Evolutionary conservation across 2,797 vertebrate genomes (phyloP).

Genomic region (Bradypus variegatus): DNA sequence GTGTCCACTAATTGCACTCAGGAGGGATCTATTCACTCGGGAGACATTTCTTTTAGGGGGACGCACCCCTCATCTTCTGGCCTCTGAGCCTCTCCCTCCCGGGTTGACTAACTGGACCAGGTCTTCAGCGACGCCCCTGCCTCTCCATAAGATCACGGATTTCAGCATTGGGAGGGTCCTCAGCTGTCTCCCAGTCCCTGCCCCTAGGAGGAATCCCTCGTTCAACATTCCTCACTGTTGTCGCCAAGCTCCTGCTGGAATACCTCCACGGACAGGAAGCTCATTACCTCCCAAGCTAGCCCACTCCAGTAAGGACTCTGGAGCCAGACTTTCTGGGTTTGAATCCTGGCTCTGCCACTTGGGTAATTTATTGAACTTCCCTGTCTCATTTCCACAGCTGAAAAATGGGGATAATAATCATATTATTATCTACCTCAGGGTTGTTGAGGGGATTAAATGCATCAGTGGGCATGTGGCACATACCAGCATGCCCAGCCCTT

Average conservation of each 20-base stretch:
- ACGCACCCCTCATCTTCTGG: no score
- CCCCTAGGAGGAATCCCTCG: neutral
- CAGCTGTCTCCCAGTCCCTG: neutral
- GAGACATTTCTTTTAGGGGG: no score
- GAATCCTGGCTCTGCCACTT: neutral
- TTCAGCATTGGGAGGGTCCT: neutral
- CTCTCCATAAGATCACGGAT: neutral
- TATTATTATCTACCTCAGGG: no score
- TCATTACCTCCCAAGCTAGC: neutral
- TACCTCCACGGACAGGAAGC: neutral
- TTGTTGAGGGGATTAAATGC: neutral
- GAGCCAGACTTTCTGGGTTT: neutral
- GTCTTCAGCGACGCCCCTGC: no score
- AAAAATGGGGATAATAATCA: neutral
- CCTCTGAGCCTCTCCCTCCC: neutral
- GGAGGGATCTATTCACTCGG: neutral
- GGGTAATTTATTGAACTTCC: neutral
- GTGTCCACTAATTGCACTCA: rapidly evolving
- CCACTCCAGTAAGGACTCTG: neutral
- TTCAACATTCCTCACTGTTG: neutral
- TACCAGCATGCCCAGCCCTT: no score
- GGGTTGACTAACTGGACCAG: no score
- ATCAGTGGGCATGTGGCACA: neutral
- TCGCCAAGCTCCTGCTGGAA: neutral
- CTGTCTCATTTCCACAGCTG: neutral